These are phyloP conservation scores for Sinella curviseta DNA, from an alignment of 1,140 invertebrate species.

Conservation along the genomic window DNA sequence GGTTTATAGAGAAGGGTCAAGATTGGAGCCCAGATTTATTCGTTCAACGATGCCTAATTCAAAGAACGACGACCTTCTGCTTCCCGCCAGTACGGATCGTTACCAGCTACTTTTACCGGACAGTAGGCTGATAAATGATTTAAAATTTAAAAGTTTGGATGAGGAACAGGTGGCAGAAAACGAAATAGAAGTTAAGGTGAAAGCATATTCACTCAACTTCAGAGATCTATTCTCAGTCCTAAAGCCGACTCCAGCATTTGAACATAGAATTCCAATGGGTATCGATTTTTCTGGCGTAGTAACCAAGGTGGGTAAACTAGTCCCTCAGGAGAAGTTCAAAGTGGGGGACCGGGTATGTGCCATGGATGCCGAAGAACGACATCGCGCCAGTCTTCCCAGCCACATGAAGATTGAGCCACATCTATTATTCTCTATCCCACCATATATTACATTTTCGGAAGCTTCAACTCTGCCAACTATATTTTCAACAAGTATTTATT, in stretches of 20 bases:
- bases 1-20: neutral
- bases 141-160: neutral
- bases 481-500: neutral
- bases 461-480: neutral
- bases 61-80: neutral
- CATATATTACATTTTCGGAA: neutral
- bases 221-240: conserved; percentile 13
- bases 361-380: neutral
- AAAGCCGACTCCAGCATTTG: neutral
- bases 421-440: neutral
- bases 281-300: conserved; percentile 32
- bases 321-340: neutral
- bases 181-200: conserved; percentile 22
- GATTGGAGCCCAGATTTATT: neutral
- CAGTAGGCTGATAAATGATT: neutral
- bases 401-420: neutral
- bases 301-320: neutral
- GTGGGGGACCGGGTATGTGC: neutral
- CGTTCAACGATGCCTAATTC: neutral
- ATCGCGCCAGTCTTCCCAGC: neutral
- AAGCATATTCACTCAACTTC: conserved; percentile 31
- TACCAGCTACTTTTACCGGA: neutral
- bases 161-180: neutral
- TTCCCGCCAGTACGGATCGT: neutral
- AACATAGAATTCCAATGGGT: neutral